Percentiles rank a stretch among this genome's conserved stretches.
Evolutionary conservation across 2,797 vertebrate species (phyloP).

Genomic region (Falco naumanni): DNA sequence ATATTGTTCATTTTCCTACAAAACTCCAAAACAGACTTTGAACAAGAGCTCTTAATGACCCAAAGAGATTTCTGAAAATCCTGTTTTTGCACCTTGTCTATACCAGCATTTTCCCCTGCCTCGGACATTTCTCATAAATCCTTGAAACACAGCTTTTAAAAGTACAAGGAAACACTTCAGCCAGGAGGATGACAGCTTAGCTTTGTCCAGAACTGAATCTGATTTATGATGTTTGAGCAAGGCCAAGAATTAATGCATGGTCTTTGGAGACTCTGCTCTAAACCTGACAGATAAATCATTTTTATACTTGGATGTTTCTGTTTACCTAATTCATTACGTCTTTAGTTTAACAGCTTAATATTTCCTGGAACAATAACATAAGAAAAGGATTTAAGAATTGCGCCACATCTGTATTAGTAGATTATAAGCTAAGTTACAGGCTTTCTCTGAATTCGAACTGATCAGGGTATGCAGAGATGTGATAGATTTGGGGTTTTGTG

Average conservation of each 20-base stretch:
- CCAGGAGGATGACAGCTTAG: background rate
- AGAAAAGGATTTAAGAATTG: background rate
- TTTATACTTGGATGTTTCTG: background rate
- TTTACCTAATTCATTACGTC: background rate
- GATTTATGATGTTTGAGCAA: background rate
- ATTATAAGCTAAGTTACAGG: background rate
- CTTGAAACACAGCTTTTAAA: background rate
- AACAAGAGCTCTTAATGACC: background rate
- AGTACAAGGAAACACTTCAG: background rate
- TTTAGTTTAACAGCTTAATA: background rate
- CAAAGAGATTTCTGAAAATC: background rate
- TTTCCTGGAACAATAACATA: background rate
- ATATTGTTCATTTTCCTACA: background rate
- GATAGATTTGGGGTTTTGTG: background rate
- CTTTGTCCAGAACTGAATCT: background rate
- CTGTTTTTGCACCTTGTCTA: background rate
- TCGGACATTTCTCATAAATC: background rate
- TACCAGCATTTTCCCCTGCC: background rate
- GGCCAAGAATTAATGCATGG: background rate
- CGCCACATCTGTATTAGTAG: background rate
- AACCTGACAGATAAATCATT: background rate
- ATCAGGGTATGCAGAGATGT: background rate
- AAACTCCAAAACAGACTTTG: background rate
- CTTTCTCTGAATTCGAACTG: background rate
- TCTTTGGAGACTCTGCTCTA: background rate